Conservation (phyloP, 2,113 vertebrate genomes). For the Hippotragus niger region DNA sequence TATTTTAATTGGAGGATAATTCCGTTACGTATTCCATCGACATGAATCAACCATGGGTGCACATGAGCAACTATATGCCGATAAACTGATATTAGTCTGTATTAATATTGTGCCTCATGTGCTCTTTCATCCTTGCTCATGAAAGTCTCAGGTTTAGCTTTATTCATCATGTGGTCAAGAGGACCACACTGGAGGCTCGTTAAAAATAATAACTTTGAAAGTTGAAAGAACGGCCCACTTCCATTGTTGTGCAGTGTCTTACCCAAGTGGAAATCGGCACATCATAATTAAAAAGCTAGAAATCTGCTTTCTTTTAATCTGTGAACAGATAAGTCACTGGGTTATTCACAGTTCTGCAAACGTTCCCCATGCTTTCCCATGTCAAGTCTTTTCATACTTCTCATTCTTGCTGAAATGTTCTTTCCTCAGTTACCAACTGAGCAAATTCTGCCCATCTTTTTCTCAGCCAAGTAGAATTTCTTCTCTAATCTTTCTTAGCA, state of each 20-base stretch:
- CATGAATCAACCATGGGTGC: neutral
- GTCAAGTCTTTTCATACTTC: neutral
- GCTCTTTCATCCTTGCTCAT: neutral
- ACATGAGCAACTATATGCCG: neutral
- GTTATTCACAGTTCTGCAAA: neutral
- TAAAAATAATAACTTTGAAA: constrained; percentile 80
- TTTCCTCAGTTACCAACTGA: neutral
- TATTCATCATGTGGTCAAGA: neutral
- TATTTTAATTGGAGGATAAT: neutral
- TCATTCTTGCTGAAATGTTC: neutral
- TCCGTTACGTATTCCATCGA: neutral
- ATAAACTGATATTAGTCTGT: neutral
- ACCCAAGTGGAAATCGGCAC: constrained; percentile 80
- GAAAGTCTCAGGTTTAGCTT: neutral
- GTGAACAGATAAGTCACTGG: neutral
- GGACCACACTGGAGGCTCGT: neutral
- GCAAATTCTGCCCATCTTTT: neutral
- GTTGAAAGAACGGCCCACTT: constrained; percentile 84
- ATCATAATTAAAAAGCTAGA: constrained; percentile 87
- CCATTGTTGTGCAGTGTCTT: constrained; percentile 76
- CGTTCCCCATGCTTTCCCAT: neutral
- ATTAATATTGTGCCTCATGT: neutral
- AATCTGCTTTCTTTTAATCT: constrained; percentile 84
- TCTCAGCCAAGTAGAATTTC: neutral
- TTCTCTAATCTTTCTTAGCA: neutral